phyloP scores from a whole-genome alignment of 2,888 invertebrate genomes.

The Ligdia adustata region DNA sequence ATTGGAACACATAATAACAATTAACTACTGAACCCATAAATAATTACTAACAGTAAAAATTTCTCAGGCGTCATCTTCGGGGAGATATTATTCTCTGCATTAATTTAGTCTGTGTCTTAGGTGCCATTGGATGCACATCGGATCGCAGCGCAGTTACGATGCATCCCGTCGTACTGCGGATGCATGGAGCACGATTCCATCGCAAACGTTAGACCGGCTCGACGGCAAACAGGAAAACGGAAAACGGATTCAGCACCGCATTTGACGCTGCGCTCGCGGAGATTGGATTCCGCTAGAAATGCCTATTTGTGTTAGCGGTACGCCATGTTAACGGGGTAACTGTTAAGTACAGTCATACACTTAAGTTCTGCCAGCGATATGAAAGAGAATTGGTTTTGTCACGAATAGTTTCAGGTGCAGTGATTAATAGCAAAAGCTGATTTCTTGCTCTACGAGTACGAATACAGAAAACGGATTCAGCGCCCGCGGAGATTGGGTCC shows the following conservation, averaged over 20 bases:
- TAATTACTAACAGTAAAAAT: too few species aligned
- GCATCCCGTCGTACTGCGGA: slow-evolving; percentile 20
- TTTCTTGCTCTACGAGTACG: too few species aligned
- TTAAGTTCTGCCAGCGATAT: too few species aligned
- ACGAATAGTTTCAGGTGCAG: too few species aligned
- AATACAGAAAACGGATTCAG: slow-evolving; percentile 21
- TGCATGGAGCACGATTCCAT: slow-evolving; percentile 33
- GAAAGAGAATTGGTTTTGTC: too few species aligned
- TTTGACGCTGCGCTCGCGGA: slow-evolving; percentile 12
- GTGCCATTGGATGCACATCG: slow-evolving; percentile 1
- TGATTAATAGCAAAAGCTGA: too few species aligned
- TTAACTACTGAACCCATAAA: too few species aligned
- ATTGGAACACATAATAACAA: too few species aligned
- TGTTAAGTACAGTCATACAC: too few species aligned
- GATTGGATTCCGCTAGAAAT: slow-evolving; percentile 11
- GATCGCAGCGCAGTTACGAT: not conserved
- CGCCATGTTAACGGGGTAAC: too few species aligned
- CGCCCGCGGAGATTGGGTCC: slow-evolving; percentile 14
- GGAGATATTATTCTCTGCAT: too few species aligned
- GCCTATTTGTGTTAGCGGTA: slow-evolving; percentile 3
- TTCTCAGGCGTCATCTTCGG: too few species aligned
- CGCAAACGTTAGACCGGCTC: slow-evolving; percentile 28
- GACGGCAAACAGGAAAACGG: slow-evolving; percentile 24
- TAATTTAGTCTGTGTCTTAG: not conserved
- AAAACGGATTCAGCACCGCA: slow-evolving; percentile 18